Evolutionary conservation across 2,797 vertebrate species (phyloP), one percentile per base, ranked within the genome.

Genomic region (Falco naumanni): DNA sequence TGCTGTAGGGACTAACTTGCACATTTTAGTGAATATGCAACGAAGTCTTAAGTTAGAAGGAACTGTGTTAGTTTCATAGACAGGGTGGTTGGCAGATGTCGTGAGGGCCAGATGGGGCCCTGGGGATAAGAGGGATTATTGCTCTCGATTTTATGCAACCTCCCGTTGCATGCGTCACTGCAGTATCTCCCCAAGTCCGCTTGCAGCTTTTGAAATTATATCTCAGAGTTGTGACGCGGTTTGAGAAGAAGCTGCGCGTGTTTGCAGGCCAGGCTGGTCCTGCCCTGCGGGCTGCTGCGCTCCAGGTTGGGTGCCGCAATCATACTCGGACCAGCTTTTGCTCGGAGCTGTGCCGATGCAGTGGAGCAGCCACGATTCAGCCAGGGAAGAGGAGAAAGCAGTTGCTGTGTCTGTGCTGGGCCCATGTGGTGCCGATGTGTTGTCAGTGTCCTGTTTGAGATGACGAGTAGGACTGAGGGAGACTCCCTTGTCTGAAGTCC

Each of bases 81-180:
- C 7, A 16, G 65, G 22, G 64, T 24, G 59, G 16, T 7, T 90
- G 87, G 89, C 95, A 87, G 81, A 63, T 66, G 68, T 3, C 6
- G 51, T 0, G 6, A 48, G 51, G 74, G 65, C 88, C 95, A 90
- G 84, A 89, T 90, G 95, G 88, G 86, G 71, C 95, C 31, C 60
- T n/a, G 60, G 75, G 76, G 68, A 93, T 92, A 50, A 89, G 78
- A 39, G 57, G 84, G 85, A 86, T 95, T 90, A 89, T 22, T 64
- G 72, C 53, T 77, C 50, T 53, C 5, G 3, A 5, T 69, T 88
- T 45, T 19, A 41, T 12, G 56, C 78, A 63, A 8, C 66, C n/a
- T 57, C 47, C 74, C 3, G 1, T 16, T 18, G 33, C 61, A 3
- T 13, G 39, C 28, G 63, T 90, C 86, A 69, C 47, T 54, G 63